Evolutionary conservation across 2,888 invertebrate genomes (phyloP), one percentile per base, ranked within the genome.

Genomic region (Julus scanicus): DNA sequence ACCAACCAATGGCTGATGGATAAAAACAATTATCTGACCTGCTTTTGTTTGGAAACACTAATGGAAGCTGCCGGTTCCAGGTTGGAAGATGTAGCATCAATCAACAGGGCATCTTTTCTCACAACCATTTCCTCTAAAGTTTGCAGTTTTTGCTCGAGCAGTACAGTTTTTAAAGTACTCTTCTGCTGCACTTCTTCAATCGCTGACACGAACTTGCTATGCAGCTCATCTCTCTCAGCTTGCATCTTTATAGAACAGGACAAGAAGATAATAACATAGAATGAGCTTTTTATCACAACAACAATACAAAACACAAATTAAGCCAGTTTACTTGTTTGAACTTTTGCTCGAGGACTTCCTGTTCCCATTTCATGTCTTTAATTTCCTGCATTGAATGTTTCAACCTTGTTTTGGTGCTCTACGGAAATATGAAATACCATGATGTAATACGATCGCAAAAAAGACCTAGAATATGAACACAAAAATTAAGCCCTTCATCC

Each of bases 181-280:
- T 96, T 96, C 92, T 97, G 97, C 91, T 98, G 97, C 4, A 97
- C 94, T 91, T 98, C 97, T 83, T 97, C 93, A 86, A 98, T 95
- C 0, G 97, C 96, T 89, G 95, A 94, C 13, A 96, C 95, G 92
- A 98, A 97, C 91, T 95, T 94, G 4, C 94, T 92, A 91, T 96
- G 96, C 39, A 98, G 92, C 88, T 96, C 95, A 90, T 97, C 95
- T 15, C 97, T 94, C 91, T 98, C 97, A 0, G 93, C 93, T 90
- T 95, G 93, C 0, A 96, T 91, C 93, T 93, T 90, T 13, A 90
- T 88, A 88, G 57, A 84, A 1, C 29, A 29, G 29, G 29, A 29
- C 2, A 84, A 40, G 63, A 85, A 63, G 13, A 86, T 86, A 29
- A 86, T 86, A 86, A 8, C 13, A 39, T n/a, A 29, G 29, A 17